Evolutionary conservation across 2,888 invertebrate species (phyloP).

Genomic region (Pemphredon lugubris): DNA sequence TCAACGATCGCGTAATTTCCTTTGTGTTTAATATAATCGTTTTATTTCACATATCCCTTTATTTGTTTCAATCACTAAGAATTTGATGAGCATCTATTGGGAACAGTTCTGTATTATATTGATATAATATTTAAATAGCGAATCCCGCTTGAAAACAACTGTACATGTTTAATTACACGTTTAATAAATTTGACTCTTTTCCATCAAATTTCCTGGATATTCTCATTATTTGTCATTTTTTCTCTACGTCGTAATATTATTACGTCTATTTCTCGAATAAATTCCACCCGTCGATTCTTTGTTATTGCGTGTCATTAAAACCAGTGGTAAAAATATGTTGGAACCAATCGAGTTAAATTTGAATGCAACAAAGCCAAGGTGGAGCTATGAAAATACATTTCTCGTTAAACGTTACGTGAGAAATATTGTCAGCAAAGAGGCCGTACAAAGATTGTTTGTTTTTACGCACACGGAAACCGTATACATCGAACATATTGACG

Average conservation of each 20-base stretch:
- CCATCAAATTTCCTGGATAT: too few species aligned
- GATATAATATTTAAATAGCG: constrained; percentile 6
- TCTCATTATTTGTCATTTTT: not conserved
- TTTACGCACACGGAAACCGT: too few species aligned
- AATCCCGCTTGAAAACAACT: too few species aligned
- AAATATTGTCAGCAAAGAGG: constrained; percentile 12
- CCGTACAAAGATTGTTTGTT: not conserved
- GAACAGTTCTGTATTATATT: constrained; percentile 10
- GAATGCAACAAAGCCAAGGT: not conserved
- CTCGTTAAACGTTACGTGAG: not conserved
- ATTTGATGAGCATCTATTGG: constrained; percentile 21
- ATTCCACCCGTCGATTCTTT: too few species aligned
- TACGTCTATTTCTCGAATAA: too few species aligned
- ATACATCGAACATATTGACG: too few species aligned
- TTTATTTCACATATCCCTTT: not conserved
- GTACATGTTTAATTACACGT: too few species aligned
- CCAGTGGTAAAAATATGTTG: not conserved
- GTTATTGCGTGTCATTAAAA: too few species aligned
- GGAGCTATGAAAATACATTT: constrained; percentile 8
- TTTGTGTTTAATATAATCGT: not conserved
- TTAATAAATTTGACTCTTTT: too few species aligned
- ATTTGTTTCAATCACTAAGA: constrained; percentile 20
- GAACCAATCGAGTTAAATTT: not conserved
- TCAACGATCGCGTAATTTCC: too few species aligned
- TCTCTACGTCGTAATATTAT: not conserved